These are phyloP conservation scores for Rhinolophus ferrumequinum DNA, from an alignment of 2,113 vertebrate species.

Conservation along the genomic window DNA sequence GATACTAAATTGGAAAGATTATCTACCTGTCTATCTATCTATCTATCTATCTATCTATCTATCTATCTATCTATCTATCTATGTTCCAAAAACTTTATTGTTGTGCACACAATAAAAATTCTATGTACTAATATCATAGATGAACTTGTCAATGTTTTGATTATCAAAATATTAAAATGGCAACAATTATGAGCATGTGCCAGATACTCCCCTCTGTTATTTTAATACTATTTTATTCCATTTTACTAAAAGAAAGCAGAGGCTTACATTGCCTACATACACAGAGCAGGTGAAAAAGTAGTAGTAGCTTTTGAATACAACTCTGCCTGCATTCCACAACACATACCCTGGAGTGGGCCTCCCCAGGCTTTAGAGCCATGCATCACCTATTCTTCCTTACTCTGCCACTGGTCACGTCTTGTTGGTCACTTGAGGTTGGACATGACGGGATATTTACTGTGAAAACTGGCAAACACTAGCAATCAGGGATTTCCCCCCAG, in stretches of 20 bases:
- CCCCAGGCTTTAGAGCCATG: not conserved
- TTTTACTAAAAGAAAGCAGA: not conserved
- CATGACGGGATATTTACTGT: not conserved
- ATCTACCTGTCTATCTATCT: no score
- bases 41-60: no score
- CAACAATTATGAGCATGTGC: not conserved
- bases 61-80: no score
- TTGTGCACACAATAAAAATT: not conserved
- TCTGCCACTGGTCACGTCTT: not conserved
- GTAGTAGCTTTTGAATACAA: not conserved
- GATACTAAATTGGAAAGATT: not conserved
- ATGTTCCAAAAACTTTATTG: not conserved
- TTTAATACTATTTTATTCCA: not conserved
- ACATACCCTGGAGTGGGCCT: accelerated
- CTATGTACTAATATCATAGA: not conserved
- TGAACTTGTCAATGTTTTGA: not conserved
- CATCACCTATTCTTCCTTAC: accelerated
- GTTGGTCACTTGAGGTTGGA: not conserved
- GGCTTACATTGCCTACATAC: not conserved
- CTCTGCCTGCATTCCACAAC: not conserved
- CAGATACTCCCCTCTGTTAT: not conserved
- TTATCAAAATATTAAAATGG: not conserved
- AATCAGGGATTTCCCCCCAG: not conserved
- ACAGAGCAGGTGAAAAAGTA: not conserved
- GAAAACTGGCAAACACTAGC: not conserved